Conservation (phyloP, 2,888 invertebrate genomes). For the Baccha elongata region DNA sequence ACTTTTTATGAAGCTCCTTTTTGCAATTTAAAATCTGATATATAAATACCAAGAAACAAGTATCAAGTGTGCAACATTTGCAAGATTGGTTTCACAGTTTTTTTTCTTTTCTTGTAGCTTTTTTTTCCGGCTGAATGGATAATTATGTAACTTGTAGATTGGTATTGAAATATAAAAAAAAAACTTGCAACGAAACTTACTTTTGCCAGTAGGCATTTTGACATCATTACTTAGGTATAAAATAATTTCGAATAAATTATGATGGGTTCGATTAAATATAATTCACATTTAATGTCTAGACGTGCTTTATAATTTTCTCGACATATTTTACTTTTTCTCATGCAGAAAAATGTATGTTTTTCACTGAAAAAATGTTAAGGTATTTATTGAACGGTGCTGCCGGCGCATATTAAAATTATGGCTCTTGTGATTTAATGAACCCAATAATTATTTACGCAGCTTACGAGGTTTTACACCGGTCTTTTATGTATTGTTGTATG, state of each 20-base stretch:
- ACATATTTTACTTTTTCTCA: too few relatives aligned
- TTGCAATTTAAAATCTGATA: neutral
- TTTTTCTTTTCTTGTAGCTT: neutral
- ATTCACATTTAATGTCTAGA: too few relatives aligned
- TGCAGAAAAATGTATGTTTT: too few relatives aligned
- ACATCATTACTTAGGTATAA: neutral
- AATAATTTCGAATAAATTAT: neutral
- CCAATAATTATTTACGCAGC: too few relatives aligned
- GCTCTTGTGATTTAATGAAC: too few relatives aligned
- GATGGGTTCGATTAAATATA: neutral
- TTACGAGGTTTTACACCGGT: too few relatives aligned
- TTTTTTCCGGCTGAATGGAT: slow-evolving; percentile 6
- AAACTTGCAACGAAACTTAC: slow-evolving; percentile 1
- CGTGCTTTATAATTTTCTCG: too few relatives aligned
- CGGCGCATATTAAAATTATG: too few relatives aligned
- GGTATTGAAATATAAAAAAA: slow-evolving; percentile 18
- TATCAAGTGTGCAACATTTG: slow-evolving; percentile 35
- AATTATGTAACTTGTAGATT: slow-evolving; percentile 30
- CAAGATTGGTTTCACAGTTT: neutral
- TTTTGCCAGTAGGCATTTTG: neutral
- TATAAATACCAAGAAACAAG: slow-evolving; percentile 42
- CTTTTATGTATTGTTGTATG: too few relatives aligned
- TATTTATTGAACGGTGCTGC: too few relatives aligned
- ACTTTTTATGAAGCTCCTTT: neutral
- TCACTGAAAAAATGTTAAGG: too few relatives aligned